phyloP scores from a whole-genome alignment of 2,888 invertebrate genomes.

The Cetonia aurata region DNA sequence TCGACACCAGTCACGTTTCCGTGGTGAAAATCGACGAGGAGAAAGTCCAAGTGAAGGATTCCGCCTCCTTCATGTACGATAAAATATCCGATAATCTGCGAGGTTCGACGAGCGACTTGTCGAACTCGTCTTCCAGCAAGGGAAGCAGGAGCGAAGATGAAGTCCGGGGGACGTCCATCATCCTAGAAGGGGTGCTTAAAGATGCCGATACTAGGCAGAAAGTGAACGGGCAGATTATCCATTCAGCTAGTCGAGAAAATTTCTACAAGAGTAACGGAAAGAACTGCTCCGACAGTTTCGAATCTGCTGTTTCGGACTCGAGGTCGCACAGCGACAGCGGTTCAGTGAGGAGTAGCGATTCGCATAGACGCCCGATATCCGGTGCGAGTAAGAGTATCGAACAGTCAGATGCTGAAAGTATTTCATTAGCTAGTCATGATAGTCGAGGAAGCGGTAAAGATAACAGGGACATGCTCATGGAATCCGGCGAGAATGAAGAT shows the following conservation, averaged over 20 bases:
- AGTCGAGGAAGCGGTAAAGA: constrained; percentile 75
- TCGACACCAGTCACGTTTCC: constrained; percentile 91
- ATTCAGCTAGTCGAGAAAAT: constrained; percentile 61
- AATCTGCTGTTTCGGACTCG: constrained; percentile 63
- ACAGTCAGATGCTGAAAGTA: constrained; percentile 85
- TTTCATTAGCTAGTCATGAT: constrained; percentile 85
- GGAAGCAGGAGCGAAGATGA: constrained; percentile 62
- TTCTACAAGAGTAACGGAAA: constrained; percentile 64
- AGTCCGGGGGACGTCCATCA: constrained; percentile 65
- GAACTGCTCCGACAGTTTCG: constrained; percentile 75
- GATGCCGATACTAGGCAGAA: constrained; percentile 60
- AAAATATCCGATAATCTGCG: constrained; percentile 51
- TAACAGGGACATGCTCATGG: constrained; percentile 52
- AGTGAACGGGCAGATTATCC: constrained; percentile 68
- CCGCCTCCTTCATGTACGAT: constrained; percentile 65
- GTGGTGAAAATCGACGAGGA: constrained; percentile 91
- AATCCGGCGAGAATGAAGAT: constrained; percentile 64
- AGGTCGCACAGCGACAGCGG: constrained; percentile 83
- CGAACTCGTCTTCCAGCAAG: constrained; percentile 63
- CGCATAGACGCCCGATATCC: constrained; percentile 63
- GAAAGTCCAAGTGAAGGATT: constrained; percentile 80
- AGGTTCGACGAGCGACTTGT: constrained; percentile 65
- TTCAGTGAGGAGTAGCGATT: constrained; percentile 74
- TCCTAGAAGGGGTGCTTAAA: constrained; percentile 65
- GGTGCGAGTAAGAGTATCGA: constrained; percentile 70